Base-by-base conservation (phyloP, 2,797 vertebrate genomes). In the Sebastes jordani region DNA sequence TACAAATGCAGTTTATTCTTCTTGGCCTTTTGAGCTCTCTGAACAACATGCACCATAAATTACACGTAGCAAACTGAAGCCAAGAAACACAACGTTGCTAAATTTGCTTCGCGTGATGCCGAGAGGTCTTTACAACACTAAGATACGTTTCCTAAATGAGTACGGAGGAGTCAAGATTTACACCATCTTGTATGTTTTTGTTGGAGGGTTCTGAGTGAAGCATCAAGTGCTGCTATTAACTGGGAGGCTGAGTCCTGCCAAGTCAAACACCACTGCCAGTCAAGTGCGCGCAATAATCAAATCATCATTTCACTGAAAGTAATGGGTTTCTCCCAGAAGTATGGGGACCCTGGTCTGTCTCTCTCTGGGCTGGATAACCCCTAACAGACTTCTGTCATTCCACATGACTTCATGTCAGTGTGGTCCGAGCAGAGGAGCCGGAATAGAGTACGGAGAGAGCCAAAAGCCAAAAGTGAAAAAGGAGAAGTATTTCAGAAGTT, bases 221-320 rank as follows among this genome's bases (percentile, higher is more conserved):
- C 71, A 20, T 78, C 68, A 85, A 86, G 77, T 83, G 83, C 71
- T 72, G 77, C 74, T 82, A 90, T 92, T 91, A 93, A 81, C 49
- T 73, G n/a, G 68, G 69, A 89, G 74, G 59, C 72, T 55, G 30
- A 34, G 32, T 72, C 74, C 67, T 73, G 91, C 91, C 92, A 93
- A 95, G 76, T 87, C 75, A 93, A 93, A 94, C 87, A 83, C 69
- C 32, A 71, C 30, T 59, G 76, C 85, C 81, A 86, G 81, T 92
- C 80, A 82, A 87, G 87, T 61, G 62, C 22, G 76, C 34, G 11
- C 67, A 82, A 72, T 71, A 90, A 91, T 90, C 91, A 92, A 90
- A 87, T 88, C 81, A 86, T 81, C 61, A 81, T 86, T 85, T 89
- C 65, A 68, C 77, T 72, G 60, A 88, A 83, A 85, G 58, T 64